Evolutionary conservation across 1,140 invertebrate genomes (phyloP).

Genomic region (Phthorimaea operculella): DNA sequence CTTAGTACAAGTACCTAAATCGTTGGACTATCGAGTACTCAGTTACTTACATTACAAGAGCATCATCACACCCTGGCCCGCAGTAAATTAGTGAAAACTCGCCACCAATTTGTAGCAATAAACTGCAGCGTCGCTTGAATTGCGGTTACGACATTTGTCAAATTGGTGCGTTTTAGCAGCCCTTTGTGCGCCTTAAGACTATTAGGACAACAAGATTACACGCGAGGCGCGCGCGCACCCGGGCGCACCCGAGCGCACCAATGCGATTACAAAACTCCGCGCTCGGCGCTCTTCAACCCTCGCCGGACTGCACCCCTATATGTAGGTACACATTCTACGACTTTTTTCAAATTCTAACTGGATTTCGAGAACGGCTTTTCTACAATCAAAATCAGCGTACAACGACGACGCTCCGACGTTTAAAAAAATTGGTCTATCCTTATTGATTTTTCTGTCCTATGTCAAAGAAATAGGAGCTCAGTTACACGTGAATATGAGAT

Average conservation of each 20-base stretch:
- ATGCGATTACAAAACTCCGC: slow-evolving; percentile 35
- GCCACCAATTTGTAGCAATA: background rate
- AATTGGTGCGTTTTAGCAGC: slow-evolving; percentile 54
- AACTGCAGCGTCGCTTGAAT: background rate
- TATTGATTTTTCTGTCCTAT: too few relatives aligned
- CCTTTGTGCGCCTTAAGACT: slow-evolving; percentile 59
- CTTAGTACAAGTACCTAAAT: too few relatives aligned
- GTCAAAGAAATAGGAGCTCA: too few relatives aligned
- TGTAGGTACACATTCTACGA: slow-evolving; percentile 8
- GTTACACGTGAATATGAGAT: too few relatives aligned
- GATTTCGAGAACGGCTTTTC: too few relatives aligned
- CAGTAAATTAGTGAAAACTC: too few relatives aligned
- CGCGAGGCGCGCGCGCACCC: slow-evolving; percentile 46
- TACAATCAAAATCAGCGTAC: too few relatives aligned
- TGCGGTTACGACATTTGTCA: slow-evolving; percentile 43
- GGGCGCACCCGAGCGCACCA: slow-evolving; percentile 36
- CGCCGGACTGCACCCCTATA: slow-evolving; percentile 17
- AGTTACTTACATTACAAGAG: too few relatives aligned
- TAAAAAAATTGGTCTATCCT: too few relatives aligned
- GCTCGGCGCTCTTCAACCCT: slow-evolving; percentile 10
- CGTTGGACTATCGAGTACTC: too few relatives aligned
- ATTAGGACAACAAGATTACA: slow-evolving; percentile 57
- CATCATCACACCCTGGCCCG: too few relatives aligned
- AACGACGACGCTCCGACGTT: too few relatives aligned
- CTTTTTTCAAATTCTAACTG: background rate